Percentiles rank a stretch among this genome's conserved stretches.
Conservation (phyloP, 2,888 invertebrate species). For the Cheilosia urbana region DNA sequence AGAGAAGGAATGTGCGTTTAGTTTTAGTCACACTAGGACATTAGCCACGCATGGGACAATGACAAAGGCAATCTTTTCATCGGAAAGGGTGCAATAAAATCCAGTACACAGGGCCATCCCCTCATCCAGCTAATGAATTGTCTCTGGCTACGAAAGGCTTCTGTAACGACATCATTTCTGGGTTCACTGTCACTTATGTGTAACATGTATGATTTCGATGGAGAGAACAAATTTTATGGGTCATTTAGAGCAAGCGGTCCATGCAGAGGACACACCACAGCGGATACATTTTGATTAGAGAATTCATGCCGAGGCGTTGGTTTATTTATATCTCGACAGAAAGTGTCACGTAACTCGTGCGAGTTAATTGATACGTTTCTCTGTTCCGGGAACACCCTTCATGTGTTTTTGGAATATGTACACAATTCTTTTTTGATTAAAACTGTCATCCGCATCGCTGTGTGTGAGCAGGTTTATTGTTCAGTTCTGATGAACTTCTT, state of each 20-base stretch:
- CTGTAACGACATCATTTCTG: conserved; percentile 58
- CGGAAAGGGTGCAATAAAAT: conserved; percentile 56
- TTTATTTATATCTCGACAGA: conserved; percentile 6
- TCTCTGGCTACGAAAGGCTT: conserved; percentile 40
- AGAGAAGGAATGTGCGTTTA: conserved; percentile 31
- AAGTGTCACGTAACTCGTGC: conserved; percentile 7
- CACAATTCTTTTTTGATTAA: not conserved
- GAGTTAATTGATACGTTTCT: conserved; percentile 34
- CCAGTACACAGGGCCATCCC: conserved; percentile 29
- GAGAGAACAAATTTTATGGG: conserved; percentile 61
- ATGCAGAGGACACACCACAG: not conserved
- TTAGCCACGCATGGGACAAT: conserved; percentile 62
- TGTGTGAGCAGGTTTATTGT: conserved; percentile 14
- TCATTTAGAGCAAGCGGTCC: conserved; percentile 61
- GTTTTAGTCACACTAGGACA: conserved; percentile 34
- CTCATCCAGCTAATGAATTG: conserved; percentile 54
- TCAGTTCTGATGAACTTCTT: conserved; percentile 47
- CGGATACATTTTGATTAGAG: conserved; percentile 45
- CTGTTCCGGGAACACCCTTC: not conserved
- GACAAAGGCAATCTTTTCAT: conserved; percentile 9
- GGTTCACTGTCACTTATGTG: conserved; percentile 57
- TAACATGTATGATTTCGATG: conserved; percentile 22
- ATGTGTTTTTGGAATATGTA: not conserved
- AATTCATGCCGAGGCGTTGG: conserved; percentile 41
- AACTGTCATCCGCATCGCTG: not conserved